Conservation (phyloP, 1,140 invertebrate species). For the Lanistes nyassanus region DNA sequence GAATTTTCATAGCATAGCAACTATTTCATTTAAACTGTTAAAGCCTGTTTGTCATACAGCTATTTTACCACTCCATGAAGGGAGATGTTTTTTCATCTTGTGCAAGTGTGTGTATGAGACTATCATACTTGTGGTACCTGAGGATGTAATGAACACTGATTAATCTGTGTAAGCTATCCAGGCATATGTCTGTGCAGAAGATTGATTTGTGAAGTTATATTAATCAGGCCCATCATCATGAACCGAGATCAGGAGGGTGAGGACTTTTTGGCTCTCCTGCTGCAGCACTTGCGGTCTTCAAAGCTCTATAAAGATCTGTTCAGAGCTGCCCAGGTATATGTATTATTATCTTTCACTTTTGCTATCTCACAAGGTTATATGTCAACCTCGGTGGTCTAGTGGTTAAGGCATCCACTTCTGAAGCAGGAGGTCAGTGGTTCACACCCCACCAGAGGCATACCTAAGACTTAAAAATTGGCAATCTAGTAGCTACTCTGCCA, state of each 20-base stretch:
- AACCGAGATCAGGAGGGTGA: conserved; percentile 25
- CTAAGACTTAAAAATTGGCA: background rate
- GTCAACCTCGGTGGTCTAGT: no score
- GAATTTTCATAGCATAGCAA: no score
- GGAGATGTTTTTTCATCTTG: background rate
- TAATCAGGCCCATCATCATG: background rate
- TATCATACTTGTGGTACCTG: background rate
- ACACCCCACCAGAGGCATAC: background rate
- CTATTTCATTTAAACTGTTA: no score
- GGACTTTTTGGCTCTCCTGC: conserved; percentile 30
- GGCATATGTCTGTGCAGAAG: background rate
- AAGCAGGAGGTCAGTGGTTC: background rate
- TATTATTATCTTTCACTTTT: background rate
- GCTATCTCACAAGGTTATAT: background rate
- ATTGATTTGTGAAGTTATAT: background rate
- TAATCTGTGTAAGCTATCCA: background rate
- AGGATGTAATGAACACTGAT: background rate
- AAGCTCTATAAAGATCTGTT: conserved; percentile 58
- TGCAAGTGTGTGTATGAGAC: background rate
- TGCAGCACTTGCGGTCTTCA: conserved; percentile 49
- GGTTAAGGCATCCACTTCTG: no score
- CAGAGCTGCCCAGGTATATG: conserved; percentile 55
- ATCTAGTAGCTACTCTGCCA: background rate
- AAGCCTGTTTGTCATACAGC: no score
- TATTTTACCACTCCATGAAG: no score